Base-by-base conservation (phyloP, 2,888 invertebrate species). In the Scaptomyza cyrtandrae region DNA sequence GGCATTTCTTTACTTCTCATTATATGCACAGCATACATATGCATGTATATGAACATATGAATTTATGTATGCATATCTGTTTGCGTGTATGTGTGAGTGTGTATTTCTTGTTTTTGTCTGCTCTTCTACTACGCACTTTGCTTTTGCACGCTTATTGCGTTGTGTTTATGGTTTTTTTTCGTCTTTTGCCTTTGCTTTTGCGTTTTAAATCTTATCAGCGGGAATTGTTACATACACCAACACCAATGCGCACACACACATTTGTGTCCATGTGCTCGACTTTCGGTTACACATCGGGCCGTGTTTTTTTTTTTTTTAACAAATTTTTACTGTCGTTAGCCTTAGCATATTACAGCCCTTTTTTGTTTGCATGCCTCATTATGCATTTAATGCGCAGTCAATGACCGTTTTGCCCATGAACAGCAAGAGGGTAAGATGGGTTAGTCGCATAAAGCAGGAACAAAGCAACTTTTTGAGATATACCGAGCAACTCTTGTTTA, bases 191-290 rank as follows among this genome's bases (percentile, higher is more conserved):
- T 74, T 72, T 68, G 68, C 64, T 86, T 83, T 86, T 88, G 88
- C 78, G 85, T 81, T 88, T 88, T 77, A 74, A 86, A 78, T 81
- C 85, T 88, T 88, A 88, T 88, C 87, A 85, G 74, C 66, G 77
- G 58, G 78, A 66, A 71, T 57, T 70, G 56, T 63, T 19, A 61
- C 59, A 67, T 52, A 41, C 55, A 62, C 46, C 37, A 37, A 56
- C 55, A 57, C 24, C 14, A 39, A 65, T 48, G 58, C 44, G 44
- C 24, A 24, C 24, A 24, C 46, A 57, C n/a, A 35, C 41, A 33
- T 11, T 10, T 31, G 41, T 63, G 24, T 33, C 37, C 52, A 29
- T 56, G 55, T 55, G 56, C 48, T 52, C 46, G 48, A 37, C 49
- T 49, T 44, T 37, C 16, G 29, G n/a, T 16, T 39, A 50, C 54